These are phyloP conservation scores for Anticlea derivata DNA, from an alignment of 2,888 invertebrate genomes.

Conservation along the genomic window DNA sequence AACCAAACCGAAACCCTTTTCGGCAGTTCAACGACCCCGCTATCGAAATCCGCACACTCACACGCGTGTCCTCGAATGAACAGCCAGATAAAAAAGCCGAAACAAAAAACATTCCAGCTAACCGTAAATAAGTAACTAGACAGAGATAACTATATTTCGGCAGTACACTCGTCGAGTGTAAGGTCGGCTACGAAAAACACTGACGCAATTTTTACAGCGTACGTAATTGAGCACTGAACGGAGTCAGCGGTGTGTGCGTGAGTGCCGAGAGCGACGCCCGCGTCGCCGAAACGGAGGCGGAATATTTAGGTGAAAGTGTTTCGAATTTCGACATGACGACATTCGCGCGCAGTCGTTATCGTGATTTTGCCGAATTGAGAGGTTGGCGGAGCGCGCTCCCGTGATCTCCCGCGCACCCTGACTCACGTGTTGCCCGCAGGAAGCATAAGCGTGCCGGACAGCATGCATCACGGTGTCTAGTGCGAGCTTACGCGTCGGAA, in stretches of 20 bases:
- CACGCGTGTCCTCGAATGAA: conserved; percentile 67
- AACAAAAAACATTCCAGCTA: conserved; percentile 70
- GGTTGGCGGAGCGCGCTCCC: conserved; percentile 70
- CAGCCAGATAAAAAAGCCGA: conserved; percentile 72
- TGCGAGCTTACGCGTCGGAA: conserved; percentile 52
- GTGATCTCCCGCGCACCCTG: conserved; percentile 55
- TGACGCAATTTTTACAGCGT: conserved; percentile 83
- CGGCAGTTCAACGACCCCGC: conserved; percentile 77
- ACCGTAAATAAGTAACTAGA: conserved; percentile 75
- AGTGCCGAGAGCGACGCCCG: conserved; percentile 82
- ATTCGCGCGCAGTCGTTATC: conserved; percentile 84
- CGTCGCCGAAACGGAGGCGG: conserved; percentile 83
- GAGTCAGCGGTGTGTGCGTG: conserved; percentile 77
- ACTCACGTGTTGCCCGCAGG: conserved; percentile 57
- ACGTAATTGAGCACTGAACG: conserved; percentile 78
- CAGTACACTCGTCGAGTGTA: conserved; percentile 66
- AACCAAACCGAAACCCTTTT: conserved; percentile 77
- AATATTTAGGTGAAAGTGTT: conserved; percentile 85
- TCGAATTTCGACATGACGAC: conserved; percentile 84
- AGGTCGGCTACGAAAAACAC: conserved; percentile 82
- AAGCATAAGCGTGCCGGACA: conserved; percentile 67
- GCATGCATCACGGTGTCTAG: conserved; percentile 60
- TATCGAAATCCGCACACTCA: conserved; percentile 83
- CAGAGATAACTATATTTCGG: conserved; percentile 82
- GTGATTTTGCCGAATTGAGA: conserved; percentile 83